These are phyloP conservation scores for Gavialis gangeticus DNA, from an alignment of 2,113 vertebrate species.

Conservation along the genomic window DNA sequence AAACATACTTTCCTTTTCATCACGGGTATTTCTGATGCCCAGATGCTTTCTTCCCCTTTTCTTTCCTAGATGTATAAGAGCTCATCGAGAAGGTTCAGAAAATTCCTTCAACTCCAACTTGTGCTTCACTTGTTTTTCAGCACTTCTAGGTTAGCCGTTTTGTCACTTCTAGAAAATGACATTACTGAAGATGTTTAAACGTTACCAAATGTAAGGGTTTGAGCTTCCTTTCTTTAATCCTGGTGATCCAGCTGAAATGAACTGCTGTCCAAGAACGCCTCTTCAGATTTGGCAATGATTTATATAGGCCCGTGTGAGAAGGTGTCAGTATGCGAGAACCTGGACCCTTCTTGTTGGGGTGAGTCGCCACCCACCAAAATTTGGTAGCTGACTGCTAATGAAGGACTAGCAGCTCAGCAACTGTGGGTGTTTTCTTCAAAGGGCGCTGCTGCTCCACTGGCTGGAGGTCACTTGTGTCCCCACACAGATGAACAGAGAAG, in stretches of 20 bases:
- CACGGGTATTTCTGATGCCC: not conserved
- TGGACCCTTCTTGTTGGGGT: constrained; percentile 11
- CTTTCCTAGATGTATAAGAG: not conserved
- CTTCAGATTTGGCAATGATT: constrained; percentile 28
- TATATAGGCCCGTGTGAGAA: too few relatives aligned
- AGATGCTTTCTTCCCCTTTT: constrained; percentile 28
- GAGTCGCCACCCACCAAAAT: not conserved
- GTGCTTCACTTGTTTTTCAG: not conserved
- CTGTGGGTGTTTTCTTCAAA: too few relatives aligned
- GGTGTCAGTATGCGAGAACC: constrained; percentile 12
- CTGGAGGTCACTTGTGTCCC: too few relatives aligned
- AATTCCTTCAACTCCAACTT: not conserved
- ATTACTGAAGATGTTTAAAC: not conserved
- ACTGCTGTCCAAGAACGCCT: constrained; percentile 35
- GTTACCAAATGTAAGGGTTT: constrained; percentile 28
- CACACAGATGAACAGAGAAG: too few relatives aligned
- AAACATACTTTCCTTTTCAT: not conserved
- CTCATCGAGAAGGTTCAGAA: too few relatives aligned
- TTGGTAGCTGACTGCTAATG: not conserved
- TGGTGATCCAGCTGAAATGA: constrained; percentile 45
- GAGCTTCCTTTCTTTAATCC: constrained; percentile 52
- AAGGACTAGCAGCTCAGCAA: too few relatives aligned
- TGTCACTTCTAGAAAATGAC: not conserved
- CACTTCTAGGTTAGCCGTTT: not conserved
- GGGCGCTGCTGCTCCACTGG: too few relatives aligned